These are phyloP conservation scores for Parazoanthus darwini DNA, from an alignment of 92 coral and sea anemone genomes.

Conservation along the genomic window DNA sequence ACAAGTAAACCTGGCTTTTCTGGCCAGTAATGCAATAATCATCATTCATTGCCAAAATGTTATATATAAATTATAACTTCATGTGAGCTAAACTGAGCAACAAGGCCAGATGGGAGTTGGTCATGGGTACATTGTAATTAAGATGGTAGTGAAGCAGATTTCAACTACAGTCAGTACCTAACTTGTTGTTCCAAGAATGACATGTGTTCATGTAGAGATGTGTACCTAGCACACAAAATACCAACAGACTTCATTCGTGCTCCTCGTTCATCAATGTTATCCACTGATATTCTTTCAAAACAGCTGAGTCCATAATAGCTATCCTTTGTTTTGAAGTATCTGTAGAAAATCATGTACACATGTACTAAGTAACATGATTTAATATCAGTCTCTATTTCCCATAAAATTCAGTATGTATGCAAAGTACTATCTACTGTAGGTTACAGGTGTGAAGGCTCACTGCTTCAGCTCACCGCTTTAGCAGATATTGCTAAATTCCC, in stretches of 20 bases:
- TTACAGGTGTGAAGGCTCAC: too few species aligned
- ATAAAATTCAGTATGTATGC: too few species aligned
- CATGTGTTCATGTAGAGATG: conserved; percentile 96
- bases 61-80: too few species aligned
- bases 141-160: too few species aligned
- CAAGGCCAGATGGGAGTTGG: too few species aligned
- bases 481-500: too few species aligned
- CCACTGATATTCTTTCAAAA: conserved; percentile 93
- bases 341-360: conserved; percentile 10
- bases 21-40: too few species aligned
- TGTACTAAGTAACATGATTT: not conserved
- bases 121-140: too few species aligned
- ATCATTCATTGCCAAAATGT: too few species aligned
- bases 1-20: not conserved
- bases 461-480: too few species aligned
- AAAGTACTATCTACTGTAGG: too few species aligned
- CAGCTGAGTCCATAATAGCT: conserved; percentile 94
- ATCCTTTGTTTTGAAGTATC: conserved; percentile 92
- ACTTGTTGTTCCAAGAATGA: conserved; percentile 96
- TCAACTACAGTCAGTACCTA: conserved; percentile 51
- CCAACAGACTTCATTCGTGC: conserved; percentile 99
- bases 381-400: not conserved
- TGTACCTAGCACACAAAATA: conserved; percentile 93
- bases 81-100: too few species aligned
- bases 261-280: conserved; percentile 95